Base-by-base conservation (phyloP, 1,140 invertebrate genomes). In the Tribolium castaneum region DNA sequence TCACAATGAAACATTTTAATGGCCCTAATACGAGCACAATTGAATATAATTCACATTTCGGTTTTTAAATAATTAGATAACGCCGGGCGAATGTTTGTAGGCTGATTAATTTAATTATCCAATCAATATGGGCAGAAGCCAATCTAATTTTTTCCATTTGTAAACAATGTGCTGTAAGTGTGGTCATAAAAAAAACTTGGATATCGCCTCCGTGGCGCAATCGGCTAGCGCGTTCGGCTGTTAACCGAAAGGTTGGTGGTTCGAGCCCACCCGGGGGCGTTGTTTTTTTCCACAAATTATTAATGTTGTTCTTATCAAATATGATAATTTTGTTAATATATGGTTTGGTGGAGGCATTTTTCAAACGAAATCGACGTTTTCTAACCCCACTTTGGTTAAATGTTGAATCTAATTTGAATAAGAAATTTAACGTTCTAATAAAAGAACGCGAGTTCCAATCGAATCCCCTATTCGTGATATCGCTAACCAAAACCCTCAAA, bases 191-290 rank as follows among this genome's bases (percentile, higher is more conserved):
- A 66, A 35, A 34, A 66, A 34, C 3, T 39, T 56, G 7, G 25
- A 2, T 12, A 77, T 77, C 39, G 90, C 90, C 89, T 91, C 90
- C 89, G 90, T 91, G 90, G 90, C 90, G 90, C 90, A 91, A 91
- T 90, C 82, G 89, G 90, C 86, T 90, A 91, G 91, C 90, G 92
- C 92, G 91, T 92, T 92, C 91, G 91, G 91, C 92, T 93, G 91
- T 93, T 92, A 92, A 93, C 91, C 92, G 91, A 92, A 91, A 91
- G 90, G 91, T 91, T 91, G 90, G 90, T 91, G 90, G 91, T 92
- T 92, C 90, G 89, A 92, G 89, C 88, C 90, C 90, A 91, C 90
- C 90, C 90, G 90, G 90, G 90, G 90, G 90, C 90, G 90, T 22
- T 80, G 85, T 87, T 86, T 84, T 83, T 66, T 7, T 12, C 22